Evolutionary conservation across 2,113 vertebrate species (phyloP).

Genomic region (Ailurus styani): DNA sequence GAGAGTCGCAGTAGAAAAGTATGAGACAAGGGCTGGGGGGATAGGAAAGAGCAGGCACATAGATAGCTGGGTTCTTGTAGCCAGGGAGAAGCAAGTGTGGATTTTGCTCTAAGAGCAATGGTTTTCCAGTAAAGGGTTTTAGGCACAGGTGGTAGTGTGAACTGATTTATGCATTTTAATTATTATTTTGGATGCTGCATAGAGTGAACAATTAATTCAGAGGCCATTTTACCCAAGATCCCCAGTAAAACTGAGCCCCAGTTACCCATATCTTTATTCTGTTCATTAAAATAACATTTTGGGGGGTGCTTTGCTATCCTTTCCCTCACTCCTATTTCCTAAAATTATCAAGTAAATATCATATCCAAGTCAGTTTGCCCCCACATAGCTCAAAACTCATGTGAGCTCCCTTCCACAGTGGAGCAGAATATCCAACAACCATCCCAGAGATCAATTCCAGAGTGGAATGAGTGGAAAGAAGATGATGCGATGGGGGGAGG

Average conservation of each 20-base stretch:
- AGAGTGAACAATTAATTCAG: background rate
- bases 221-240: background rate
- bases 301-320: background rate
- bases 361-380: background rate
- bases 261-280: background rate
- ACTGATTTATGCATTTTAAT: background rate
- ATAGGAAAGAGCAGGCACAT: background rate
- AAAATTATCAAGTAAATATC: conserved; percentile 5
- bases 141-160: background rate
- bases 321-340: background rate
- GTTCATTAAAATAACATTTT: background rate
- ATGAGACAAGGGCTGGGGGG: background rate
- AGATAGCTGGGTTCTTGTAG: background rate
- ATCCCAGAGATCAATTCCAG: background rate
- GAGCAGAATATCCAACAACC: background rate
- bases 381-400: background rate
- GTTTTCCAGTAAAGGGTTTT: background rate
- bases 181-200: background rate
- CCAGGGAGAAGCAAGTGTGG: background rate
- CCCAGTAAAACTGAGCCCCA: background rate
- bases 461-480: background rate
- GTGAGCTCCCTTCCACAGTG: background rate
- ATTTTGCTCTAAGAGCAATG: background rate
- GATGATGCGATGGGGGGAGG: accelerated
- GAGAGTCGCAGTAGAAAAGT: background rate